Base-by-base conservation (phyloP, 2,113 vertebrate species). In the Puma concolor region DNA sequence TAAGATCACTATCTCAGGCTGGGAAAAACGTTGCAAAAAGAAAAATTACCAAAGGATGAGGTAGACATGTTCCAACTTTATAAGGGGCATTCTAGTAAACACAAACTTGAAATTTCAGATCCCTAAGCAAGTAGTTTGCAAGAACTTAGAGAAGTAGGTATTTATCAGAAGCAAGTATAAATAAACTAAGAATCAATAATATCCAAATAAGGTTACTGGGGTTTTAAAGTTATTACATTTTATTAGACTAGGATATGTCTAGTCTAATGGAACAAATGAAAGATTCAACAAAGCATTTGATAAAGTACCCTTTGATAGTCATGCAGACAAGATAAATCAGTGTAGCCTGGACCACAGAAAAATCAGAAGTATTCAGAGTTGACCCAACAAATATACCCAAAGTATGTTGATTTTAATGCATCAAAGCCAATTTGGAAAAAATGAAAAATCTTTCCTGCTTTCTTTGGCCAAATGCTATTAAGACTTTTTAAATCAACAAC, bases 171-270 rank as follows among this genome's bases (percentile, higher is more conserved):
- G 7, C 31, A 41, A 64, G 19, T 64, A 1, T 64, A 91, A 92
- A 83, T 86, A 87, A 41, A 74, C 36, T 9, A 90, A 87, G 23
- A 71, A 44, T 91, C 57, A 38, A 1, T 66, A 81, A 54, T 96
- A 41, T 44, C 44, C 66, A 94, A 38, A 77, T 54, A 76, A 72
- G 12, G n/a, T 77, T 27, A 64, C n/a, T 91, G 57, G 12, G 16
- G 9, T 93, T 90, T 90, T 86, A 50, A 87, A 79, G 33, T 86
- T 86, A 94, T 38, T 69, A 71, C 31, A 29, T 90, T 87, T 71
- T 87, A 38, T 72, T 23, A 66, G 52, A 44, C 44, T 44, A 44
- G 74, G 12, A 27, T 76, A 90, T 77, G 4, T 82, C 50, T 96
- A 44, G 15, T 76, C 44, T 44, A 44, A 69, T 81, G 21, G 12